These are phyloP conservation scores for Volucella inflata DNA, from an alignment of 2,888 invertebrate species.

Conservation along the genomic window DNA sequence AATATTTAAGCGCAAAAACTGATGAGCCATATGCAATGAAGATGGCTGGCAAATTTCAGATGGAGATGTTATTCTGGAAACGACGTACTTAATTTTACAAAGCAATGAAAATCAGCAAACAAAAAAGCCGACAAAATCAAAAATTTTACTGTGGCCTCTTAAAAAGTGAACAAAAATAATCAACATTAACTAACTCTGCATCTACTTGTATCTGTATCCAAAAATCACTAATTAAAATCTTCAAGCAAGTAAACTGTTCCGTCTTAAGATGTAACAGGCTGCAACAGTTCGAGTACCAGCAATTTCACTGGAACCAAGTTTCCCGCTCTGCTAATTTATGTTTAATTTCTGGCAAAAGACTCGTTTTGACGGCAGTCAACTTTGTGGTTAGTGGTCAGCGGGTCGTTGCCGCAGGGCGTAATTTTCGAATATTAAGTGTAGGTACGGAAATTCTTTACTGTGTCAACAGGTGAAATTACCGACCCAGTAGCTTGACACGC, in stretches of 20 bases:
- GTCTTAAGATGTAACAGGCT: neutral
- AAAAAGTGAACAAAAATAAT: no score
- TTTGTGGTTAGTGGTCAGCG: slow-evolving; percentile 63
- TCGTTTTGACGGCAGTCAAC: slow-evolving; percentile 66
- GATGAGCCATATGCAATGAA: no score
- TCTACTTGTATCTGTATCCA: no score
- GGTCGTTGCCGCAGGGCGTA: slow-evolving; percentile 70
- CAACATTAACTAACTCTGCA: no score
- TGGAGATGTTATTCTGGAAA: no score
- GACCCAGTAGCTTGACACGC: slow-evolving; percentile 74
- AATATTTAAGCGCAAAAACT: no score
- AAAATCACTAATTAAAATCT: slow-evolving; percentile 25
- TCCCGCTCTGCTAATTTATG: slow-evolving; percentile 40
- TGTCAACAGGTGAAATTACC: slow-evolving; percentile 75
- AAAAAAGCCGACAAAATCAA: no score
- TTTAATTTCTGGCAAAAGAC: slow-evolving; percentile 54
- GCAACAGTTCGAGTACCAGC: slow-evolving; percentile 29
- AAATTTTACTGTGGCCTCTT: no score
- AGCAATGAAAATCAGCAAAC: no score
- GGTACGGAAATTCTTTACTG: slow-evolving; percentile 71
- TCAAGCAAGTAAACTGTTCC: neutral
- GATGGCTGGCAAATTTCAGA: no score
- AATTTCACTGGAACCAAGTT: slow-evolving; percentile 45
- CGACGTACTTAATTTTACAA: no score
- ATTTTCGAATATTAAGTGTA: slow-evolving; percentile 73